Evolutionary conservation across 2,888 invertebrate species (phyloP).

Genomic region (Microplitis deprimator): DNA sequence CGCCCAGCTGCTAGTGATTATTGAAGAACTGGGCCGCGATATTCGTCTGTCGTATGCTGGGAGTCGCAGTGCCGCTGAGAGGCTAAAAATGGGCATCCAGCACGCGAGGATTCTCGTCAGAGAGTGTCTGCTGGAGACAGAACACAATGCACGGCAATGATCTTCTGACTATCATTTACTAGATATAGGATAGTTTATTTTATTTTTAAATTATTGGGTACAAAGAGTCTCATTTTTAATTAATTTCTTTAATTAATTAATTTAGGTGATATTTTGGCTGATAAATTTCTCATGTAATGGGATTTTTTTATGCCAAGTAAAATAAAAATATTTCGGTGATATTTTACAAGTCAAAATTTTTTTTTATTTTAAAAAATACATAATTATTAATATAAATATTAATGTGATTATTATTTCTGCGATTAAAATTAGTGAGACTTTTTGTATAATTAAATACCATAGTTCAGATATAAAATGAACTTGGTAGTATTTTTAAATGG

Average conservation of each 20-base stretch:
- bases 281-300: background rate
- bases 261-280: conserved; percentile 3
- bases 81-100: conserved; percentile 69
- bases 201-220: conserved; percentile 36
- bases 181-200: conserved; percentile 51
- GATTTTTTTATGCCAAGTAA: background rate
- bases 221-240: conserved; percentile 32
- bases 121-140: conserved; percentile 68
- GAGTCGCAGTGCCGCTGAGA: conserved; percentile 69
- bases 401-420: background rate
- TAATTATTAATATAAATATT: background rate
- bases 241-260: conserved; percentile 18
- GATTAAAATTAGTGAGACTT: background rate
- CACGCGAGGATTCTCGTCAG: conserved; percentile 68
- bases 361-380: background rate
- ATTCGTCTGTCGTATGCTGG: conserved; percentile 70
- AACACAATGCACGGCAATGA: conserved; percentile 70
- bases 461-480: background rate
- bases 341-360: background rate
- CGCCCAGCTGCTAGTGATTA: conserved; percentile 69
- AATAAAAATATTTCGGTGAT: background rate
- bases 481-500: background rate
- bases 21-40: conserved; percentile 72
- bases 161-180: conserved; percentile 56
- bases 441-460: background rate